These are phyloP conservation scores for Aspidiotus rigidus DNA, from an alignment of 2,888 invertebrate species.

Conservation along the genomic window DNA sequence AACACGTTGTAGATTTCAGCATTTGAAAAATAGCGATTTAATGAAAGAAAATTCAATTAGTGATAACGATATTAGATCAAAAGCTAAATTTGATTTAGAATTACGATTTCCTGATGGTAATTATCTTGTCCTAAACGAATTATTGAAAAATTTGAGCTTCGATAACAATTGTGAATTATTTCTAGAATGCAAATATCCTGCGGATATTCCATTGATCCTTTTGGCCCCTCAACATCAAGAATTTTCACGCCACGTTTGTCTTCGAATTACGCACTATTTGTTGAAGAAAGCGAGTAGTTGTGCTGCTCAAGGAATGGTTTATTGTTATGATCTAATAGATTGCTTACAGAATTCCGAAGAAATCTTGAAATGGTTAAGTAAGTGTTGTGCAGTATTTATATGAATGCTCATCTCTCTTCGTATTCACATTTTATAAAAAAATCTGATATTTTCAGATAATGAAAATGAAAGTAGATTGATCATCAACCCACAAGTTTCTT, in stretches of 20 bases:
- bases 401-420: not conserved
- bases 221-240: constrained; percentile 17
- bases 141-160: constrained; percentile 1
- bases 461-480: not conserved
- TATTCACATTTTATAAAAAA: not conserved
- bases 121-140: not conserved
- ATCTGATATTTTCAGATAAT: constrained; percentile 11
- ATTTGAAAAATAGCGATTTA: constrained; percentile 46
- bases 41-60: not conserved
- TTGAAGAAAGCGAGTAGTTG: not conserved
- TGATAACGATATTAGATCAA: constrained; percentile 12
- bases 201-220: constrained; percentile 20
- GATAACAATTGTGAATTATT: constrained; percentile 3
- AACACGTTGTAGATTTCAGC: constrained; percentile 63
- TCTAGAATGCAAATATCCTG: constrained; percentile 22
- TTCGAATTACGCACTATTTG: constrained; percentile 15
- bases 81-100: constrained; percentile 19
- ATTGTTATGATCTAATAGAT: constrained; percentile 21
- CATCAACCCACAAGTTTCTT: not conserved
- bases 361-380: constrained; percentile 18
- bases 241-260: constrained; percentile 18
- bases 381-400: not conserved
- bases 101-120: constrained; percentile 20
- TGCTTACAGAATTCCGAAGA: constrained; percentile 10
- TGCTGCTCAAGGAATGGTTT: not conserved